Evolutionary conservation across 2,113 vertebrate genomes (phyloP).

Genomic region (Neofelis nebulosa): DNA sequence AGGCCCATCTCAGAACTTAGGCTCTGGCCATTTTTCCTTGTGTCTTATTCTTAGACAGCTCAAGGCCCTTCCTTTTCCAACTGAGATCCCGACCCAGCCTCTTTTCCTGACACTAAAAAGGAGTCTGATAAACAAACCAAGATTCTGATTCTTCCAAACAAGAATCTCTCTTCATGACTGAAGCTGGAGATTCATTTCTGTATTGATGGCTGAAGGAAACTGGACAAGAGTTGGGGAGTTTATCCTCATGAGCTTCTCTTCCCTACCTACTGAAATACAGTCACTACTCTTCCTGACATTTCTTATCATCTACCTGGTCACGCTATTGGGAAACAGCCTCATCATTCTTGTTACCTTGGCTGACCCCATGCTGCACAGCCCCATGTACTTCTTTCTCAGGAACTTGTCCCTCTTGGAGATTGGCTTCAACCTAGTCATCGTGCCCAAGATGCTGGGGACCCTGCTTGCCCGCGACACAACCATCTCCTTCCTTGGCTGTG

Average conservation of each 20-base stretch:
- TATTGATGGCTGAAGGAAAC: constrained; percentile 46
- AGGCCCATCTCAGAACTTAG: not conserved
- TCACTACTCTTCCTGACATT: not conserved
- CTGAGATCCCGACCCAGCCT: not conserved
- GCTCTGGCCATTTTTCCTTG: not conserved
- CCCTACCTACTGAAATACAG: not conserved
- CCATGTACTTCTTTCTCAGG: not conserved
- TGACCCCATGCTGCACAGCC: not conserved
- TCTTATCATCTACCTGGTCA: not conserved
- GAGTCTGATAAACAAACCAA: not conserved
- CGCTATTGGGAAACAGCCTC: constrained; percentile 20
- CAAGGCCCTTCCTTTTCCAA: not conserved
- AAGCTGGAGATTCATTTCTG: not conserved
- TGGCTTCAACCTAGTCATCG: not conserved
- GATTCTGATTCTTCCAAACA: not conserved
- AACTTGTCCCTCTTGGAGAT: not conserved
- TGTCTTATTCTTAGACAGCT: not conserved
- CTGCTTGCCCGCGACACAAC: not conserved
- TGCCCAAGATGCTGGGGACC: not conserved
- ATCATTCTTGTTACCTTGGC: constrained; percentile 51
- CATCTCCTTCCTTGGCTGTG: not conserved
- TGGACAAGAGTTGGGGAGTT: constrained; percentile 59
- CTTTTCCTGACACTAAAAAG: not conserved
- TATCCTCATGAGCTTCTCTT: constrained; percentile 70
- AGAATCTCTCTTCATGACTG: not conserved